A percentile compares a stretch with the other conserved stretches of the same genome.
Conservation (phyloP, 1,140 invertebrate species). For the Elymnias hypermnestra region DNA sequence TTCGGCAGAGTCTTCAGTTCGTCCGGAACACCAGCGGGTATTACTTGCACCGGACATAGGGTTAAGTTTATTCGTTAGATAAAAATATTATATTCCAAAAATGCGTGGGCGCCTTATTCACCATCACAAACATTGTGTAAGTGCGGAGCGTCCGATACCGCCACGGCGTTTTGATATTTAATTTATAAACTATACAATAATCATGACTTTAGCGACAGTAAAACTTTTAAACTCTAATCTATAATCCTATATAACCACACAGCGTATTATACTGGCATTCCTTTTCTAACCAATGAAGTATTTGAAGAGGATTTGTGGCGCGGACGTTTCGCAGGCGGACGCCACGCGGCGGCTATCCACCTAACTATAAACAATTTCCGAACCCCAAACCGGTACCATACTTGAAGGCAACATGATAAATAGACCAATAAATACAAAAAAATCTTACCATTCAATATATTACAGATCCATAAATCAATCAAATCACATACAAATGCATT, state of each 20-base stretch:
- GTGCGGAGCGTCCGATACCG: conserved; percentile 36
- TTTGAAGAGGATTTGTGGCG: conserved; percentile 23
- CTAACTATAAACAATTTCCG: conserved; percentile 67
- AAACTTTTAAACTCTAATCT: conserved; percentile 26
- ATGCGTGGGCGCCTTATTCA: conserved; percentile 38
- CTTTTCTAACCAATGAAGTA: conserved; percentile 25
- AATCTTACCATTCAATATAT: conserved; percentile 32
- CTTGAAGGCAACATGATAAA: conserved; percentile 58
- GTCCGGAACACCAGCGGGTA: conserved; percentile 38
- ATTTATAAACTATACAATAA: conserved; percentile 26
- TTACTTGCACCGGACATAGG: conserved; percentile 50
- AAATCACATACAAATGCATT: conserved; percentile 78
- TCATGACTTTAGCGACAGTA: conserved; percentile 27
- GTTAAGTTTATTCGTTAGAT: conserved; percentile 73
- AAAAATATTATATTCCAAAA: conserved; percentile 62
- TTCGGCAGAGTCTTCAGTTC: conserved; percentile 57
- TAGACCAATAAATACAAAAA: conserved; percentile 57
- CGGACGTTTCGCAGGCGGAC: conserved; percentile 42
- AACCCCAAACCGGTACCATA: conserved; percentile 69
- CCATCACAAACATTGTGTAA: conserved; percentile 18
- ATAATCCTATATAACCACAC: conserved; percentile 30
- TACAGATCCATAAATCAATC: conserved; percentile 37
- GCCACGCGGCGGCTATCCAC: conserved; percentile 55
- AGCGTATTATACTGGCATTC: conserved; percentile 25
- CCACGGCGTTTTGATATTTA: conserved; percentile 26